Evolutionary conservation across 2,888 invertebrate species (phyloP).

Genomic region (Drosophila borborema): DNA sequence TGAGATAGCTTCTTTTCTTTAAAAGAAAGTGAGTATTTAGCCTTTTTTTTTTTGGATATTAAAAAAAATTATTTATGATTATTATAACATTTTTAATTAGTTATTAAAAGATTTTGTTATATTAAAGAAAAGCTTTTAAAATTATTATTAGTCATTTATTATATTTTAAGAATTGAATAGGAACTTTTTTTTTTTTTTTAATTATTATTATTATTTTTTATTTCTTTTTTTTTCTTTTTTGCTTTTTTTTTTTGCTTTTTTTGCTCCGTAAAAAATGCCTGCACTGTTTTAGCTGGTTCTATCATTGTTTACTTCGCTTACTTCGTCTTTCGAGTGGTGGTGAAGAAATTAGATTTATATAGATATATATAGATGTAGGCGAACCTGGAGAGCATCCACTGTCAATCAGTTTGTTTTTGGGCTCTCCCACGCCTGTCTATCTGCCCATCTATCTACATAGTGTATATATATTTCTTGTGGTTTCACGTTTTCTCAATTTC

Average conservation of each 20-base stretch:
- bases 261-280: neutral
- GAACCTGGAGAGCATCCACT: slow-evolving; percentile 2
- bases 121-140: no score
- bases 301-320: neutral
- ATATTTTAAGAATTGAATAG: no score
- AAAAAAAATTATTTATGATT: no score
- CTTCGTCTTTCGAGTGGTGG: neutral
- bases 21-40: neutral
- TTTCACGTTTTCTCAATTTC: slow-evolving; percentile 73
- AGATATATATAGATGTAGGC: neutral
- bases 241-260: no score
- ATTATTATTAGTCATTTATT: no score
- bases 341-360: neutral
- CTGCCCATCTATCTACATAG: neutral
- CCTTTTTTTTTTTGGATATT: neutral
- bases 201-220: no score
- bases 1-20: neutral
- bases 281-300: neutral
- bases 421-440: slow-evolving; percentile 50
- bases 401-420: slow-evolving; percentile 18
- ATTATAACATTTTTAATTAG: no score
- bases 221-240: no score
- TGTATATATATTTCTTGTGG: slow-evolving; percentile 29
- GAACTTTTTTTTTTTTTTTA: no score
- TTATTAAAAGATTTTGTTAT: no score